Percentiles rank a stretch among this genome's conserved stretches.
Evolutionary conservation across 1,140 invertebrate genomes (phyloP).

Genomic region (Bombus affinis): DNA sequence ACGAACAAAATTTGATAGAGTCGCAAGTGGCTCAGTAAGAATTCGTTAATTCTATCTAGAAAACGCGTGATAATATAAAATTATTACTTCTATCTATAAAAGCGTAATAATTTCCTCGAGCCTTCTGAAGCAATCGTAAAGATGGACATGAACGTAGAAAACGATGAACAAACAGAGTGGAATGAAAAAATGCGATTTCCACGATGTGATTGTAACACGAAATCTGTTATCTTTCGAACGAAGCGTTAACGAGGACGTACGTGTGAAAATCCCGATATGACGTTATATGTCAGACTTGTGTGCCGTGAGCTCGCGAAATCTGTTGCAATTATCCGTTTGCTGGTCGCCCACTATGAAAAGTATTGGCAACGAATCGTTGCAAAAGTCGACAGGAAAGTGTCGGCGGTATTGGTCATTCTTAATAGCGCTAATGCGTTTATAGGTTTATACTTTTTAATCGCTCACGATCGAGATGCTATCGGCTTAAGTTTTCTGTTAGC

Average conservation of each 20-base stretch:
- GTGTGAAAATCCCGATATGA: conserved; percentile 50
- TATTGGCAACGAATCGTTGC: conserved; percentile 63
- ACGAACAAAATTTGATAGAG: too few relatives aligned
- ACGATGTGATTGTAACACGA: neutral
- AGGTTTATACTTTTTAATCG: conserved; percentile 21
- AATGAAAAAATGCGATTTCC: conserved; percentile 23
- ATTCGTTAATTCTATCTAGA: too few relatives aligned
- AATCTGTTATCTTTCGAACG: neutral
- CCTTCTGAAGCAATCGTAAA: neutral
- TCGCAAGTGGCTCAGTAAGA: too few relatives aligned
- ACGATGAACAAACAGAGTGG: neutral
- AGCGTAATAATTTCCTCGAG: too few relatives aligned
- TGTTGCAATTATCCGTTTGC: conserved; percentile 58
- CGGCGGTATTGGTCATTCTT: conserved; percentile 38
- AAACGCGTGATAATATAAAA: too few relatives aligned
- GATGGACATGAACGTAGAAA: neutral
- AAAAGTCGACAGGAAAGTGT: conserved; percentile 65
- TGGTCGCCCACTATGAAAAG: conserved; percentile 55
- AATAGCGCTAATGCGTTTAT: conserved; percentile 13
- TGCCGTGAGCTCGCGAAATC: conserved; percentile 36
- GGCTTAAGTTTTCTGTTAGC: neutral
- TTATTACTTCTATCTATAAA: too few relatives aligned
- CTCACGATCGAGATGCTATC: conserved; percentile 24
- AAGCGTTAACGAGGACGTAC: conserved; percentile 36
- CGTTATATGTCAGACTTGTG: conserved; percentile 9